A percentile compares a stretch with the other conserved stretches of the same genome.
phyloP scores from a whole-genome alignment of 2,113 vertebrate genomes.

The Coracopsis vasa region DNA sequence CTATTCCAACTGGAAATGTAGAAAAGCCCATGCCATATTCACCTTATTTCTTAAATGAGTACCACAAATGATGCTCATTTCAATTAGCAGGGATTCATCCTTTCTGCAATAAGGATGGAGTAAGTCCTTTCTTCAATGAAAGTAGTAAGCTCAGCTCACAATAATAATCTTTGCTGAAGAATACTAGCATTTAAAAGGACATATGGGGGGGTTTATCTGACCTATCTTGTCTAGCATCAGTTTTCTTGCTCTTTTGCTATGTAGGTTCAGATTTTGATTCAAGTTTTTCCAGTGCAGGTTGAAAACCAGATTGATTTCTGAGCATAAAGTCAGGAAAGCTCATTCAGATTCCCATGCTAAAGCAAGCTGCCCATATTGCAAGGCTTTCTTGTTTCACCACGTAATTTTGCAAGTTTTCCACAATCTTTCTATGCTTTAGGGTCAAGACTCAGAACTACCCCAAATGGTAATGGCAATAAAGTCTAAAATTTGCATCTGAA shows the following conservation, averaged over 20 bases:
- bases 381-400: neutral
- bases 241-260: neutral
- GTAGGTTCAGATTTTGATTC: neutral
- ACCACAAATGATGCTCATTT: neutral
- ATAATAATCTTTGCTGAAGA: neutral
- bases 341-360: neutral
- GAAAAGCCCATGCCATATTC: neutral
- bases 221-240: neutral
- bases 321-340: neutral
- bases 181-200: neutral
- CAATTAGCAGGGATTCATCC: neutral
- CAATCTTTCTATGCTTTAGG: neutral
- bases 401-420: neutral
- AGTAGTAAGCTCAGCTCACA: neutral
- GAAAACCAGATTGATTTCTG: neutral
- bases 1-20: neutral
- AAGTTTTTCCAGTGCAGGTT: neutral
- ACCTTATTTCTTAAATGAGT: neutral
- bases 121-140: neutral
- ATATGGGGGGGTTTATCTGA: neutral
- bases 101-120: neutral
- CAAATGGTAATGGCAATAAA: neutral
- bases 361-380: neutral
- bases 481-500: neutral
- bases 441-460: neutral